Conservation (phyloP, 2,888 invertebrate genomes). For the Neocrepidodera transversa region DNA sequence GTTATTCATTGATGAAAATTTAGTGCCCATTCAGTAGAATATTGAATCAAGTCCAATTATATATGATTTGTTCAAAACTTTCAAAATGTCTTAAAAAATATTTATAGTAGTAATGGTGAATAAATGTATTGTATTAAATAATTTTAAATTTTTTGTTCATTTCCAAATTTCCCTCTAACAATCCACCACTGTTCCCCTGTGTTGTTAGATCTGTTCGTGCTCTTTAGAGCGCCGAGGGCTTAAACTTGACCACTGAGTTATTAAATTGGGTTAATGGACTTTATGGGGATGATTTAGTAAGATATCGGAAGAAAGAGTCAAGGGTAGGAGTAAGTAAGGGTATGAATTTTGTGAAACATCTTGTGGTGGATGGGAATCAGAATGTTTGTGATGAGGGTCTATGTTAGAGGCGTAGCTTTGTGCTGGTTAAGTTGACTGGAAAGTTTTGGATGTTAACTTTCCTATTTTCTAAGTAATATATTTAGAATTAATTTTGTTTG, state of each 20-base stretch:
- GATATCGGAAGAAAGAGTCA: conserved; percentile 23
- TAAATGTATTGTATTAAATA: too few species aligned
- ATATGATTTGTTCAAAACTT: too few species aligned
- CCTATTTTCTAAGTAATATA: too few species aligned
- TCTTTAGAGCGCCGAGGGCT: conserved; percentile 18
- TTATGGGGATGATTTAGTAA: conserved; percentile 24
- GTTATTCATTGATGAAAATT: too few species aligned
- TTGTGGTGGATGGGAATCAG: conserved; percentile 24
- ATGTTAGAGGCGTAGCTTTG: neutral
- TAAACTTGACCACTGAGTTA: conserved; percentile 29
- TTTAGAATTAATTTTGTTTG: too few species aligned
- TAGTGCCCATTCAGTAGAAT: too few species aligned
- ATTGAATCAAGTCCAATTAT: too few species aligned
- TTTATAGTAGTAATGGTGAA: too few species aligned
- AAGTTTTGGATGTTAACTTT: too few species aligned
- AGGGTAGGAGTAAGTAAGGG: neutral
- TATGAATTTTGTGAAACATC: conserved; percentile 17
- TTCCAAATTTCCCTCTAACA: too few species aligned
- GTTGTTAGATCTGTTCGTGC: conserved; percentile 21
- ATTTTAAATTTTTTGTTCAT: too few species aligned
- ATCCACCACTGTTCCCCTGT: neutral
- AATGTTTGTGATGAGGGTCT: conserved; percentile 20
- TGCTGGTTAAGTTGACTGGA: neutral
- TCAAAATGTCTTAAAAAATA: too few species aligned
- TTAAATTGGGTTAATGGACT: conserved; percentile 28